A percentile compares a stretch with the other conserved stretches of the same genome.
Conservation (phyloP, 2,113 vertebrate species). For the Conger conger region DNA sequence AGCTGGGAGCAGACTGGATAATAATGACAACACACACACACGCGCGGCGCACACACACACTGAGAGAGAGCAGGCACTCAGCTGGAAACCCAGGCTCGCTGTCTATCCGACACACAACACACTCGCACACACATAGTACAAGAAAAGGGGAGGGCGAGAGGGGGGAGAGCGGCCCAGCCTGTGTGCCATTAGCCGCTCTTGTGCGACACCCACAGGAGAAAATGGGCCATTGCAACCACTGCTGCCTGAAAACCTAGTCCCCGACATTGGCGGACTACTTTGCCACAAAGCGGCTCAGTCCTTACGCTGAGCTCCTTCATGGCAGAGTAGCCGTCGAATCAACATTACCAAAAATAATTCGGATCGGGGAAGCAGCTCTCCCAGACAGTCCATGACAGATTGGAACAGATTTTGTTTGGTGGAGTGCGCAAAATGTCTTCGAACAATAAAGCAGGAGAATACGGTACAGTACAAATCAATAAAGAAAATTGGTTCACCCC, state of each 20-base stretch:
- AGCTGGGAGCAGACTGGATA: constrained; percentile 60
- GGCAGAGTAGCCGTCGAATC: not conserved
- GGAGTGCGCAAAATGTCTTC: not conserved
- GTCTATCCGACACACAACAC: constrained; percentile 35
- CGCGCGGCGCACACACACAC: constrained; percentile 19
- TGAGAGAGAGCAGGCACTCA: constrained; percentile 31
- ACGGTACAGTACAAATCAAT: not conserved
- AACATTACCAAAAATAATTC: not conserved
- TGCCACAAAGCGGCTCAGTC: not conserved
- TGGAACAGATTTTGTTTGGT: not conserved
- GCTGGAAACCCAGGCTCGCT: constrained; percentile 32
- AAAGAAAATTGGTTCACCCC: not conserved
- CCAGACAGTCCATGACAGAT: not conserved
- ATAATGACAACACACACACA: constrained; percentile 56
- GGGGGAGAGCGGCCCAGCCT: not conserved
- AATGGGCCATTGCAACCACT: not conserved
- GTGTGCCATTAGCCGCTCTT: constrained; percentile 18
- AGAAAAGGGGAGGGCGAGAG: constrained; percentile 19
- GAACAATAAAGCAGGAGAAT: not conserved
- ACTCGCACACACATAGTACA: constrained; percentile 26
- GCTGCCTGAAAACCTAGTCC: not conserved
- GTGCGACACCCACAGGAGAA: constrained; percentile 24
- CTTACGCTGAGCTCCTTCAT: not conserved
- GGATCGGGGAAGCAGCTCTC: not conserved
- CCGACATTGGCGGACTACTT: not conserved